A percentile compares a stretch with the other conserved stretches of the same genome.
Evolutionary conservation across 1,140 invertebrate species (phyloP).

Genomic region (Apis laboriosa): DNA sequence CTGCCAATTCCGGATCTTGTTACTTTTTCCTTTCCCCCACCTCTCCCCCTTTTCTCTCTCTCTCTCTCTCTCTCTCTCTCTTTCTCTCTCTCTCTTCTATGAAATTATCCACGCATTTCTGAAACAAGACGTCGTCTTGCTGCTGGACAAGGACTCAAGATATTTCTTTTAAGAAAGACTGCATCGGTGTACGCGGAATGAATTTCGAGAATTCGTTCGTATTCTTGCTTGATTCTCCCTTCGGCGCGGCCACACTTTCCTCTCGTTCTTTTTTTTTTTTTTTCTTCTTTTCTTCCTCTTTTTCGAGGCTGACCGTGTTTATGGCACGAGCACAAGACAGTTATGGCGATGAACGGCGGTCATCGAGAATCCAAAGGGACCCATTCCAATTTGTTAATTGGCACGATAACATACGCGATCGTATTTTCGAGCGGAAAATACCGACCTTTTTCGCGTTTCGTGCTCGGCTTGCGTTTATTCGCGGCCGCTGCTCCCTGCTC

Average conservation of each 20-base stretch:
- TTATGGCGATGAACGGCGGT: slow-evolving; percentile 71
- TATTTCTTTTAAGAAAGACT: no score
- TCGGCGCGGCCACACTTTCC: background rate
- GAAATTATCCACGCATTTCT: no score
- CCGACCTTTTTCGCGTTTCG: slow-evolving; percentile 8
- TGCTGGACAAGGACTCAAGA: no score
- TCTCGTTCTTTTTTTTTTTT: no score
- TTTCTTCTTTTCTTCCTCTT: background rate
- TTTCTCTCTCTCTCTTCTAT: background rate
- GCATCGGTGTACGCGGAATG: no score
- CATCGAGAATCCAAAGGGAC: slow-evolving; percentile 58
- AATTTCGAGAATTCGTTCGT: no score
- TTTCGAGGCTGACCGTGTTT: slow-evolving; percentile 56
- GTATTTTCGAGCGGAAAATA: slow-evolving; percentile 18
- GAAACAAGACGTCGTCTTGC: no score
- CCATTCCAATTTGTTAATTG: slow-evolving; percentile 75
- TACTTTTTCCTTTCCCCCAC: background rate
- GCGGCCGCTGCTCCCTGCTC: background rate
- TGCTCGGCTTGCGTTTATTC: slow-evolving; percentile 24
- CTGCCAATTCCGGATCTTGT: background rate
- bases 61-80: background rate
- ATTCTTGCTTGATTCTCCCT: background rate
- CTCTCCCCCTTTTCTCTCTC: background rate
- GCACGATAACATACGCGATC: slow-evolving; percentile 69
- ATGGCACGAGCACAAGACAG: slow-evolving; percentile 66